phyloP scores from a whole-genome alignment of 2,888 invertebrate species.

The Xanthia togata region DNA sequence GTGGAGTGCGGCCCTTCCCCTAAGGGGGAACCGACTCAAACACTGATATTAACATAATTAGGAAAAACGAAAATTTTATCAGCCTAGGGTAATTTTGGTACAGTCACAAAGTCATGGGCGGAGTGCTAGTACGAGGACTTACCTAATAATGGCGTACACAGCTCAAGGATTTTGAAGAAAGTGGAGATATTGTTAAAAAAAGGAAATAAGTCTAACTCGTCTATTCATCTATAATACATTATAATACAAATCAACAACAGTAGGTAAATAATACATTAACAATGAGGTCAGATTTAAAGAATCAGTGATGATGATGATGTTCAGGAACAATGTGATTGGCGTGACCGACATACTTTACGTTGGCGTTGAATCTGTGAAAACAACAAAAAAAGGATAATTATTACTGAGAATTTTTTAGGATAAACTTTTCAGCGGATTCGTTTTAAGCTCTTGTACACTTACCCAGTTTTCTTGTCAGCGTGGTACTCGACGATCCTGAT shows the following conservation, averaged over 20 bases:
- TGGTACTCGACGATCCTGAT: constrained; percentile 87
- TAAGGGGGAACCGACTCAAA: too few species aligned
- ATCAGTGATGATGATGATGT: constrained; percentile 63
- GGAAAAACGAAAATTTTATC: too few species aligned
- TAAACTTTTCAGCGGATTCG: neutral
- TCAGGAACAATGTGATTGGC: constrained; percentile 67
- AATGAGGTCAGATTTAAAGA: neutral
- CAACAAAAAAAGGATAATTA: neutral
- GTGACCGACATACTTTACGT: constrained; percentile 69
- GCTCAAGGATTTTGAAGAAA: neutral
- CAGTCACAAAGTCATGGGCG: too few species aligned
- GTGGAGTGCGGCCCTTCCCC: too few species aligned
- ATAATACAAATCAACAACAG: constrained; percentile 33
- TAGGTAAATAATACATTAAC: constrained; percentile 30
- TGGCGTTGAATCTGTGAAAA: constrained; percentile 74
- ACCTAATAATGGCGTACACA: too few species aligned
- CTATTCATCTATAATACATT: constrained; percentile 18
- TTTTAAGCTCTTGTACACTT: constrained; percentile 1
- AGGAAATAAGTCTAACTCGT: constrained; percentile 1
- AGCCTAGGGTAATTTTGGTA: too few species aligned
- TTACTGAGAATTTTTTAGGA: neutral
- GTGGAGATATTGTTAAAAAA: neutral
- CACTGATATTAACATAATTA: too few species aligned
- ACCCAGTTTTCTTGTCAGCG: constrained; percentile 78
- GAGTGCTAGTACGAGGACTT: neutral